A percentile compares a stretch with the other conserved stretches of the same genome.
These are phyloP conservation scores for Pogonophryne albipinna DNA, from an alignment of 2,797 vertebrate species.

Conservation along the genomic window DNA sequence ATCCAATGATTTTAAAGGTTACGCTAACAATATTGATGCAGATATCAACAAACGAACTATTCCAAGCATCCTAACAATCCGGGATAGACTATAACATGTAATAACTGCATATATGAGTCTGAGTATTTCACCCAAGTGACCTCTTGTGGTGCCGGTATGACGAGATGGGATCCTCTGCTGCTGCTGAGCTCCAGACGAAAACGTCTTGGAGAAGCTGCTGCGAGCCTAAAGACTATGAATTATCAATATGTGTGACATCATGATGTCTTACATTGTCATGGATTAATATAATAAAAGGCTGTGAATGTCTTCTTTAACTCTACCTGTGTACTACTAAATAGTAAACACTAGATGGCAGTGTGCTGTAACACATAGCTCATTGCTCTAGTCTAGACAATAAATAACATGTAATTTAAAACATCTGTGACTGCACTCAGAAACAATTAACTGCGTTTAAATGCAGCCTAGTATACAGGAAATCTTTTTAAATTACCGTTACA, in stretches of 20 bases:
- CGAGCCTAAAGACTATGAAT: conserved; percentile 49
- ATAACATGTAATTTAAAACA: conserved; percentile 33
- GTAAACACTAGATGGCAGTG: conserved; percentile 59
- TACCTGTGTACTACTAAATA: neutral
- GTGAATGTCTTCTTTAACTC: conserved; percentile 8
- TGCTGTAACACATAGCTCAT: conserved; percentile 3
- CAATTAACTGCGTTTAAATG: conserved; percentile 30
- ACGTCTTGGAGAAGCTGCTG: neutral
- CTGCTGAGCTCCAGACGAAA: conserved; percentile 17
- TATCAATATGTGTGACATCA: neutral
- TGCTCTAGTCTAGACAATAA: neutral
- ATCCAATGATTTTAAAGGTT: neutral
- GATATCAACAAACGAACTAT: neutral
- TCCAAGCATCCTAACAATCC: neutral
- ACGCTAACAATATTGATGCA: neutral
- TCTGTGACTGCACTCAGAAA: conserved; percentile 18
- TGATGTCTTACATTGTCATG: neutral
- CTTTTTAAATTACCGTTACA: conserved; percentile 16
- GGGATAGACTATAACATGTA: neutral
- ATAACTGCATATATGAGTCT: neutral
- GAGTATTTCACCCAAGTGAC: conserved; percentile 28
- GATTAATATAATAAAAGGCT: neutral
- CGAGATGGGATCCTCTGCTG: conserved; percentile 26
- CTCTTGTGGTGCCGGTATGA: conserved; percentile 29
- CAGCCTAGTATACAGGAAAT: conserved; percentile 26